Evolutionary conservation across 2,888 invertebrate genomes (phyloP).

Genomic region (Tiphia femorata): DNA sequence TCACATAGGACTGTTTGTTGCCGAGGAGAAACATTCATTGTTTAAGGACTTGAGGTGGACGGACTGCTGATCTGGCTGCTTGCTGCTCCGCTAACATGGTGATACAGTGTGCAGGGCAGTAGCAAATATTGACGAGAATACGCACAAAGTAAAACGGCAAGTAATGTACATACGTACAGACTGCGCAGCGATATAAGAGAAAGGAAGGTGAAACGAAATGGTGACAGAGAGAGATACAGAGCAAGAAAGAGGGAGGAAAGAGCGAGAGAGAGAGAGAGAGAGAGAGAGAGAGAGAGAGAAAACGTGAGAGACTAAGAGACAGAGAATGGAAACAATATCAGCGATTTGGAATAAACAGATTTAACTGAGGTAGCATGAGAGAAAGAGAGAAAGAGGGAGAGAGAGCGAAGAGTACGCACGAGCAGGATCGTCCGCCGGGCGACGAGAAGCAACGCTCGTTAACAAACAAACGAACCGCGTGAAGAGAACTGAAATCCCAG

Average conservation of each 20-base stretch:
- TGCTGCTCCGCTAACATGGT: too few relatives aligned
- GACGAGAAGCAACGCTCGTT: constrained; percentile 46
- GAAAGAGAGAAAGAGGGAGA: constrained; percentile 11
- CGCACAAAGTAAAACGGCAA: too few relatives aligned
- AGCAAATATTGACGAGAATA: too few relatives aligned
- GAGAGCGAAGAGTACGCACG: constrained; percentile 23
- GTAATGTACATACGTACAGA: too few relatives aligned
- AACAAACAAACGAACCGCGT: constrained; percentile 14
- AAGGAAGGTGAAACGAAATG: constrained; percentile 5
- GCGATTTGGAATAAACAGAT: not conserved
- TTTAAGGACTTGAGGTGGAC: too few relatives aligned
- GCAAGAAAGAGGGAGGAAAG: not conserved
- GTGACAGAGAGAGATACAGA: constrained; percentile 1
- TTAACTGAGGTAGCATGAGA: not conserved
- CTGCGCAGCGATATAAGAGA: too few relatives aligned
- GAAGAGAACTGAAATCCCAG: constrained; percentile 41
- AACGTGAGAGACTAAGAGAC: constrained; percentile 7
- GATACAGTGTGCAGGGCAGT: too few relatives aligned
- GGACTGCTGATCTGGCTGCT: too few relatives aligned
- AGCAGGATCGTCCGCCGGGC: constrained; percentile 36
- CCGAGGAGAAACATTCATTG: constrained; percentile 3
- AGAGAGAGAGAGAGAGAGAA: constrained; percentile 22
- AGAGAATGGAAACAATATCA: not conserved
- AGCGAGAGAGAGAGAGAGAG: constrained; percentile 6
- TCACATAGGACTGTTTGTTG: constrained; percentile 12